These are phyloP conservation scores for Neoaliturus tenellus DNA, from an alignment of 2,888 invertebrate species.

Conservation along the genomic window DNA sequence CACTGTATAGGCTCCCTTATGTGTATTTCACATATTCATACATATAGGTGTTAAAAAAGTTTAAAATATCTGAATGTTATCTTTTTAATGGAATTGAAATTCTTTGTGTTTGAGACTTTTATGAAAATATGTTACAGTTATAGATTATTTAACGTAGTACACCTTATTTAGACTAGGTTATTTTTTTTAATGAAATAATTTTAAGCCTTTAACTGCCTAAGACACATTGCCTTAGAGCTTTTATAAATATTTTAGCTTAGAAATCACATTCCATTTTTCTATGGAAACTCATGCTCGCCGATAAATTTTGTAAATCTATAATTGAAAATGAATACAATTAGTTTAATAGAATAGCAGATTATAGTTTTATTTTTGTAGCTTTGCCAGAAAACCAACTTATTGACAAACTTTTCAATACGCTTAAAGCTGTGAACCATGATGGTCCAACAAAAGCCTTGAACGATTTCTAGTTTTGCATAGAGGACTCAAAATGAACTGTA, in stretches of 20 bases:
- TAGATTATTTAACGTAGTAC: not conserved
- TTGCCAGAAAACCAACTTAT: not conserved
- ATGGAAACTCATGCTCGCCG: constrained; percentile 3
- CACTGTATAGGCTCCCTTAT: not conserved
- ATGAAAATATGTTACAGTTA: not conserved
- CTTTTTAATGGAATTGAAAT: not conserved
- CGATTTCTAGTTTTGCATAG: no score
- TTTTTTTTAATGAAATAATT: not conserved
- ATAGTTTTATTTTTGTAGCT: constrained; percentile 29
- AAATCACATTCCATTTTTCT: constrained; percentile 20
- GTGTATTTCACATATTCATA: not conserved
- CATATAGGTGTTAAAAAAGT: not conserved
- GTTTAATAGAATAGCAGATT: not conserved
- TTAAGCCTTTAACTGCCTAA: constrained; percentile 15
- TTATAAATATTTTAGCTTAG: constrained; percentile 23
- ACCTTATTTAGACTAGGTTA: not conserved
- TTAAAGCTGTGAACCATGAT: constrained; percentile 18
- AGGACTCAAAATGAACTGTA: no score
- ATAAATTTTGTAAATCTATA: not conserved
- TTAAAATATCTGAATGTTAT: not conserved
- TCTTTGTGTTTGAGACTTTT: not conserved
- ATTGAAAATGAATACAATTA: not conserved
- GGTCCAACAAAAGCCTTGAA: constrained; percentile 24
- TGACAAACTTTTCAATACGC: constrained; percentile 4
- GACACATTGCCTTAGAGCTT: constrained; percentile 24